Evolutionary conservation across 35 echinoderm and acorn worm species (phyloP).

Genomic region (Chiridota heheva): DNA sequence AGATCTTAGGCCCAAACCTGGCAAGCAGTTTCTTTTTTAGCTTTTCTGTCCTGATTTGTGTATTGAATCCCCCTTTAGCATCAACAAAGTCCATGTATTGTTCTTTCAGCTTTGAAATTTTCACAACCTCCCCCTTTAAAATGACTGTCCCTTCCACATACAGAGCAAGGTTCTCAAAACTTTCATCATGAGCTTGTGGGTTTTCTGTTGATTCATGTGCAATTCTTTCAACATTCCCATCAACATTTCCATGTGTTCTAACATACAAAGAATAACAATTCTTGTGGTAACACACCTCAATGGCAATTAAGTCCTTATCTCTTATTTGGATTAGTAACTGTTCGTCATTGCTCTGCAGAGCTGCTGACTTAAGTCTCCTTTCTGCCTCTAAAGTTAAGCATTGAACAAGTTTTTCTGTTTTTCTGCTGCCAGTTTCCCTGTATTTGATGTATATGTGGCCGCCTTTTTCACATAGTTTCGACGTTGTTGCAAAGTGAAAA

Average conservation of each 20-base stretch:
- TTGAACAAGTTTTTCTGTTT: background rate
- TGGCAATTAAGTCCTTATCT: constrained; percentile 20
- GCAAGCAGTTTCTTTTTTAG: too few relatives aligned
- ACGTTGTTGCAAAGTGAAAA: too few relatives aligned
- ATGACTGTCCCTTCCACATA: too few relatives aligned
- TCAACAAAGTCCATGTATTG: too few relatives aligned
- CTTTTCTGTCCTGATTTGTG: too few relatives aligned
- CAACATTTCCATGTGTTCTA: background rate
- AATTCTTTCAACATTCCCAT: background rate
- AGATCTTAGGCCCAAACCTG: too few relatives aligned
- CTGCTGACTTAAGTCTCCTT: background rate
- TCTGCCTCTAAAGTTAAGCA: background rate
- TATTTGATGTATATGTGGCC: constrained; percentile 1
- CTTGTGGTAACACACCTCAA: constrained; percentile 8
- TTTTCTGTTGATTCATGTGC: background rate
- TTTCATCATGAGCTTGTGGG: too few relatives aligned
- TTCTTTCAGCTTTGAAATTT: too few relatives aligned
- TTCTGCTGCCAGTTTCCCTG: background rate
- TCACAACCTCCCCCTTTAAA: too few relatives aligned
- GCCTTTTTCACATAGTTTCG: too few relatives aligned
- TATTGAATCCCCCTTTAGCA: too few relatives aligned
- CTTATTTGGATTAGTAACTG: background rate
- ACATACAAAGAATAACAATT: background rate
- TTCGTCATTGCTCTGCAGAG: background rate
- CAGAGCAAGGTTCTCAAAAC: too few relatives aligned